Percentiles rank a stretch among this genome's conserved stretches.
These are phyloP conservation scores for Hyla sarda DNA, from an alignment of 2,113 vertebrate genomes.

Conservation along the genomic window DNA sequence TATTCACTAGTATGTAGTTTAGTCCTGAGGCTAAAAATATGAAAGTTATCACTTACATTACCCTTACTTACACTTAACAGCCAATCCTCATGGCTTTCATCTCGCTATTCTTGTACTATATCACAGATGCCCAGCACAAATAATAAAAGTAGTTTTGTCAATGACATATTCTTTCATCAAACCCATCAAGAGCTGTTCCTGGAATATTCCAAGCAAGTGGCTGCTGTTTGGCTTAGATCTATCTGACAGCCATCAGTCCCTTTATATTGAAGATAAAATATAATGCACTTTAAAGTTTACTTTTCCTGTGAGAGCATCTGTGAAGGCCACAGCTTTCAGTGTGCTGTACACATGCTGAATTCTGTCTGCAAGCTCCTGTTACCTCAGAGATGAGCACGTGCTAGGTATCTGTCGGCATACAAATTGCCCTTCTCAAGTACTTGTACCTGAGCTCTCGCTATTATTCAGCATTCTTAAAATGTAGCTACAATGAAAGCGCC, in stretches of 20 bases:
- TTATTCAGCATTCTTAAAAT: constrained; percentile 9
- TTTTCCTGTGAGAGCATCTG: constrained; percentile 20
- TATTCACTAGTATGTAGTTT: not conserved
- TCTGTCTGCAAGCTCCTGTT: constrained; percentile 16
- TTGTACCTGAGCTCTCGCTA: not conserved
- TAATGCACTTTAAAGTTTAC: constrained; percentile 26
- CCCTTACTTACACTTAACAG: not conserved
- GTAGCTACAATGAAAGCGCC: not conserved
- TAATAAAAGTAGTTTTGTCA: not conserved
- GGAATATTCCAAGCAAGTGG: not conserved
- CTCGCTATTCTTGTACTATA: not conserved
- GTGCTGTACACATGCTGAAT: not conserved
- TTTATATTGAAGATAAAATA: constrained; percentile 32
- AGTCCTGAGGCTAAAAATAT: not conserved
- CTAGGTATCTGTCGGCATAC: constrained; percentile 31
- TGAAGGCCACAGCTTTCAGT: constrained; percentile 30
- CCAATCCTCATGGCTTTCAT: not conserved
- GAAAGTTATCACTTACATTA: not conserved
- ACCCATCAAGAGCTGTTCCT: not conserved
- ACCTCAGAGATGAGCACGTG: constrained; percentile 26
- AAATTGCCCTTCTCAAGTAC: not conserved
- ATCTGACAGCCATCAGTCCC: constrained; percentile 40
- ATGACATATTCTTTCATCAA: constrained; percentile 4
- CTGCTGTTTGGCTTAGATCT: constrained; percentile 12
- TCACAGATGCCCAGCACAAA: not conserved